A percentile compares a stretch with the other conserved stretches of the same genome.
Conservation (phyloP, 2,113 vertebrate species). For the Atlantisia rogersi region DNA sequence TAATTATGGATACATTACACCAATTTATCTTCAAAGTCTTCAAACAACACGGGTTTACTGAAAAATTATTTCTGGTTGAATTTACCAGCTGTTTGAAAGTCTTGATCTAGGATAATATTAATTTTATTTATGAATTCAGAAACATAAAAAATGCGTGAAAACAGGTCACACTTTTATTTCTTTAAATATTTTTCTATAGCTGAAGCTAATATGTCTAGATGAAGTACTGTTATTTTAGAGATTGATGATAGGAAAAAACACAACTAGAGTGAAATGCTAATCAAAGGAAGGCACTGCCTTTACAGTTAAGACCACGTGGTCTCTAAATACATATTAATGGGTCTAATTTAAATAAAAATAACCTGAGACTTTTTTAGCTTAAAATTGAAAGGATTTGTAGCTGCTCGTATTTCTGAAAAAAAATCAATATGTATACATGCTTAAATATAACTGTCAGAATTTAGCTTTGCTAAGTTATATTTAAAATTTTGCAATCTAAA, state of each 20-base stretch:
- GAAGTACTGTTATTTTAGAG: neutral
- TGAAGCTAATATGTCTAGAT: neutral
- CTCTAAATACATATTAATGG: neutral
- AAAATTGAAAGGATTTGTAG: neutral
- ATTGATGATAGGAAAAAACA: neutral
- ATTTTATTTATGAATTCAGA: conserved; percentile 41
- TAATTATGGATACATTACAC: conserved; percentile 12
- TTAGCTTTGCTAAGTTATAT: neutral
- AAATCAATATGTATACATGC: neutral
- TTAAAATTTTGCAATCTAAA: neutral
- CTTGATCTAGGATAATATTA: conserved; percentile 33
- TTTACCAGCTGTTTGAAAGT: conserved; percentile 18
- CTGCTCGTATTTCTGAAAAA: neutral
- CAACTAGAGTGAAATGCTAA: neutral
- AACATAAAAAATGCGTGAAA: neutral
- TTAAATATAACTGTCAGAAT: neutral
- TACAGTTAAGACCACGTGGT: neutral
- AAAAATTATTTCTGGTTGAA: conserved; percentile 51
- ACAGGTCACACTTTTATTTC: neutral
- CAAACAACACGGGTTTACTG: neutral
- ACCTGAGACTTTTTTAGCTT: neutral
- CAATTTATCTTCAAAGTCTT: conserved; percentile 54
- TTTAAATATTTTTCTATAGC: neutral
- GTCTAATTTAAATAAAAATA: neutral
- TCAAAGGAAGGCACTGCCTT: neutral